Percentiles rank a stretch among this genome's conserved stretches.
Evolutionary conservation across 2,888 invertebrate species (phyloP).

Genomic region (Alitta virens): DNA sequence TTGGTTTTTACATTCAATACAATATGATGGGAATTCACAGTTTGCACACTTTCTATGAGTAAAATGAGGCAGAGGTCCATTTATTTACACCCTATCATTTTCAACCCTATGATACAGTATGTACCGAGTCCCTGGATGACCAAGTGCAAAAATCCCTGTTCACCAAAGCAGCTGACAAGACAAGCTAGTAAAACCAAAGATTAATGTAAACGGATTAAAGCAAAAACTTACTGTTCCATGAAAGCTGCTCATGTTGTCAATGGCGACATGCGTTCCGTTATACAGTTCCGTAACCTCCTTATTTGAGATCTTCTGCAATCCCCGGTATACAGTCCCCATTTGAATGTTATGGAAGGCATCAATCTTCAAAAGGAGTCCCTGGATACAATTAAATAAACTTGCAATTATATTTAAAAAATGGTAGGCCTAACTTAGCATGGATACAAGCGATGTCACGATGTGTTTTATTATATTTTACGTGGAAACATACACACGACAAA

Average conservation of each 20-base stretch:
- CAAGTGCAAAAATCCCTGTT: no score
- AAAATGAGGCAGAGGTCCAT: no score
- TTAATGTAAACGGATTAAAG: not conserved
- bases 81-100: no score
- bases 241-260: constrained; percentile 55
- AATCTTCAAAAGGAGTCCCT: constrained; percentile 84
- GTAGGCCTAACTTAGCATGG: not conserved
- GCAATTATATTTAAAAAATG: constrained; percentile 1
- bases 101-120: no score
- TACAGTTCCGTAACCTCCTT: constrained; percentile 83
- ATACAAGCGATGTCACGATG: not conserved
- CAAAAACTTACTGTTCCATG: constrained; percentile 46
- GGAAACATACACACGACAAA: no score
- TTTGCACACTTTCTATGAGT: no score
- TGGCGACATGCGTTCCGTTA: constrained; percentile 59
- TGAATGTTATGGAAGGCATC: constrained; percentile 97
- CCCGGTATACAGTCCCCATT: constrained; percentile 85
- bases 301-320: constrained; percentile 75
- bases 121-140: no score
- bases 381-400: no score
- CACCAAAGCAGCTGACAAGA: no score
- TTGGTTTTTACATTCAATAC: no score
- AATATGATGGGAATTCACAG: no score
- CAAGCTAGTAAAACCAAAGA: not conserved
- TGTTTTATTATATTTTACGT: not conserved